A percentile compares a stretch with the other conserved stretches of the same genome.
These are phyloP conservation scores for Notothenia rossii DNA, from an alignment of 2,113 vertebrate species.

Conservation along the genomic window DNA sequence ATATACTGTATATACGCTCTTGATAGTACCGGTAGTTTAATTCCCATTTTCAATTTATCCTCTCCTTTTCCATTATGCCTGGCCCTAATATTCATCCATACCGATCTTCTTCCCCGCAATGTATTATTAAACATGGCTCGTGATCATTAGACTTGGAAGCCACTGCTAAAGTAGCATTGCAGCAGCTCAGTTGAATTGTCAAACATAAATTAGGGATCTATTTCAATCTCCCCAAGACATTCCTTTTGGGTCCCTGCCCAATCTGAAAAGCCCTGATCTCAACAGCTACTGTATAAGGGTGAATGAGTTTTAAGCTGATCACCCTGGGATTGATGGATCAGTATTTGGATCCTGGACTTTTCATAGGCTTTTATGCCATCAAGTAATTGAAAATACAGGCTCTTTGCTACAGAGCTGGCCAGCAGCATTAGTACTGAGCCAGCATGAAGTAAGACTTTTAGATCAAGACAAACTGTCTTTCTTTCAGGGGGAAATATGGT, in stretches of 20 bases:
- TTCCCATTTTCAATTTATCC: too few species aligned
- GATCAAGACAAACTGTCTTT: constrained; percentile 1
- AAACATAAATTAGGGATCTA: constrained; percentile 24
- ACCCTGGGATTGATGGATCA: constrained; percentile 32
- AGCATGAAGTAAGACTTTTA: constrained; percentile 34
- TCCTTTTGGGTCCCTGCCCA: constrained; percentile 24
- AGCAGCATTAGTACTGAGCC: constrained; percentile 28
- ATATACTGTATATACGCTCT: too few species aligned
- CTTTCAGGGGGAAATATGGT: constrained; percentile 4
- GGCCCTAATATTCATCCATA: too few species aligned
- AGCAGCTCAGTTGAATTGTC: not conserved
- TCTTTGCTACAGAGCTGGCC: constrained; percentile 23
- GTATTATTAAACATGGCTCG: not conserved
- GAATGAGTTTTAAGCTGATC: constrained; percentile 30
- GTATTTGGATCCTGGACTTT: constrained; percentile 23
- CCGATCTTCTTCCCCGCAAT: not conserved
- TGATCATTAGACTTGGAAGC: not conserved
- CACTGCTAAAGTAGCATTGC: constrained; percentile 8
- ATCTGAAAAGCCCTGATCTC: constrained; percentile 40
- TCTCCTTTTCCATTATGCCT: too few species aligned
- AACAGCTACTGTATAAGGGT: constrained; percentile 29
- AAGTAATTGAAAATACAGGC: constrained; percentile 65
- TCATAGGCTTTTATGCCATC: constrained; percentile 53
- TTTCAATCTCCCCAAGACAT: constrained; percentile 23
- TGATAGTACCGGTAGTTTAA: too few species aligned